Base-by-base conservation (phyloP, 2,113 vertebrate genomes). In the Piaya cayana region DNA sequence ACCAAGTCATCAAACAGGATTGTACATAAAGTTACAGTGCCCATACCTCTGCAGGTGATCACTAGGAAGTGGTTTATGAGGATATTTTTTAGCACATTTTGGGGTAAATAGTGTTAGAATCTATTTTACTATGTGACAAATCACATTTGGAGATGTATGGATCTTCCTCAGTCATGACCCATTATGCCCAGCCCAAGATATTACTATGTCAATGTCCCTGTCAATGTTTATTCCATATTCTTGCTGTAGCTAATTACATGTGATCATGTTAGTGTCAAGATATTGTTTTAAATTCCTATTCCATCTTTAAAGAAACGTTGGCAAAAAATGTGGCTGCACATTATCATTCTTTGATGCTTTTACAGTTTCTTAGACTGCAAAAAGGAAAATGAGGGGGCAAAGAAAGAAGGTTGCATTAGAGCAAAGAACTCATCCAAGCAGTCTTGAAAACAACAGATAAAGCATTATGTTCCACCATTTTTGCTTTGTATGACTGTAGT, bases 31-130 rank as follows among this genome's bases (percentile, higher is more conserved):
- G 14, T 23, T 49, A 11, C 18, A 17, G 6, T 43, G 50, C 15
- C 17, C 9, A 6, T 42, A 50, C 13, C 36, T 55, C 5, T 25
- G 50, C 19, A 69, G 27, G 2, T 0, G 0, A 49, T 49, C 13
- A 21, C 39, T 62, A 43, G 25, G 27, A 76, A 83, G 59, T 30
- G 5, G 34, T 62, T 86, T 62, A 20, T 23, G 7, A 45, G 21
- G 12, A 6, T 10, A 12, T 43, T 49, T 59, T 53, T 64, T 20
- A 42, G 19, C 47, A 63, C 39, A 11, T 53, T 86, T 39, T 32
- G 39, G 18, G 26, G 8, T 11, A 81, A 89, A 65, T 5, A 67
- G 20, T 74, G 12, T 18, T 65, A 42, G 36, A 60, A 58, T 63
- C 13, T 81, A 21, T 55, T 58, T 32, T 68, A 36, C 25, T 47